Base-by-base conservation (phyloP, 2,888 invertebrate species). In the Tetanocera ferruginea region DNA sequence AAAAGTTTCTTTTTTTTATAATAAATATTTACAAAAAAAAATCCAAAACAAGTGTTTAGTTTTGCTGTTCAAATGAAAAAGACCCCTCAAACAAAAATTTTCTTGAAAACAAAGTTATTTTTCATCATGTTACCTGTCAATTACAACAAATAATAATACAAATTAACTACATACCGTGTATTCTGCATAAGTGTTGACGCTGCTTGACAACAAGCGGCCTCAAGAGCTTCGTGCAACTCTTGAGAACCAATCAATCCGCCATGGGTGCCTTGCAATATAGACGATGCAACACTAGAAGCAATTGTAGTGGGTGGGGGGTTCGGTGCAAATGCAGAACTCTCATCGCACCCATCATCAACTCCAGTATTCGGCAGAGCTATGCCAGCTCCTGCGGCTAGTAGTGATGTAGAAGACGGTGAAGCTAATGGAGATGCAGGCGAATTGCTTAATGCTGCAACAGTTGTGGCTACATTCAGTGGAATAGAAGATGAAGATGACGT, bases 341-440 rank as follows among this genome's bases (percentile, higher is more conserved):
- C 43, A 19, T 75, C 55, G 17, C 31, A 31, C 2, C 37, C 64
- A 17, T 52, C 51, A 17, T 23, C 67, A 66, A 52, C 43, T 11
- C n/a, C 17, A 14, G 66, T 5, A 49, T 25, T 31, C 79, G 75
- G 17, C 79, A 79, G 37, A 79, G 80, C 25, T 34, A 43, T 74
- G 57, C 57, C 76, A 17, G 55, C 43, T n/a, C 60, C 71, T 25
- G 79, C 55, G 49, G 64, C 43, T n/a, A 51, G 5, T 31, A 64
- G 8, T 52, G 74, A 52, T 23, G 74, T n/a, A 62, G 81, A 80
- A 9, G 87, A 88, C 67, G 87, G 87, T 14, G 86, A 88, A 11
- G 87, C 86, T 62, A 89, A 83, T 2, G 87, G 87, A 23, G 87
- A 87, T 9, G 88, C 87, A 67, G 88, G 88, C 0, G 89, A 88